Percentiles rank a stretch among this genome's conserved stretches.
Evolutionary conservation across 2,888 invertebrate species (phyloP).

Genomic region (Phengaris arion): DNA sequence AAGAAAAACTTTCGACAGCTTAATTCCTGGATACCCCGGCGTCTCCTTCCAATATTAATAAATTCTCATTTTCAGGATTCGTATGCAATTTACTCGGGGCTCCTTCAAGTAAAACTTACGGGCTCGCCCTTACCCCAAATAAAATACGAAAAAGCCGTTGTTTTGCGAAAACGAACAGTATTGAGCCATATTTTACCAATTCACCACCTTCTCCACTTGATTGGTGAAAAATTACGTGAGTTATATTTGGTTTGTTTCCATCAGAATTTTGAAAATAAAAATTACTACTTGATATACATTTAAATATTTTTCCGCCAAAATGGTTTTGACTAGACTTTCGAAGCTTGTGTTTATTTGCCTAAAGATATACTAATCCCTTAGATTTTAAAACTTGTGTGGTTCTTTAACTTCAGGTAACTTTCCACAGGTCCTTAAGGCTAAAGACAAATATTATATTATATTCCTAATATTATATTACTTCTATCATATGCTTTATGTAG

Average conservation of each 20-base stretch:
- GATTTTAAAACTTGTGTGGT: too few species aligned
- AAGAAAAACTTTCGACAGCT: constrained; percentile 62
- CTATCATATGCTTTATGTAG: too few species aligned
- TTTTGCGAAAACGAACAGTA: constrained; percentile 51
- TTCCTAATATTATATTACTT: too few species aligned
- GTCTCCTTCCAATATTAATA: constrained; percentile 74
- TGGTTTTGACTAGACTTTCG: too few species aligned
- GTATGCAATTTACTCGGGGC: constrained; percentile 72
- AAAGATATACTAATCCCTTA: too few species aligned
- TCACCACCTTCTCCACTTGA: constrained; percentile 47
- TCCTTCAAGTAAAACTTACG: constrained; percentile 70
- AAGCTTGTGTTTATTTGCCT: too few species aligned
- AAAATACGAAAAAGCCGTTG: constrained; percentile 53
- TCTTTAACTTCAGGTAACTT: too few species aligned
- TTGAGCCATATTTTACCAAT: constrained; percentile 55
- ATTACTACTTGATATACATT: too few species aligned
- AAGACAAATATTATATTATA: too few species aligned
- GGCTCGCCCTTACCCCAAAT: constrained; percentile 66
- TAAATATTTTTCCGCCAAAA: too few species aligned
- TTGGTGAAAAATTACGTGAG: constrained; percentile 31
- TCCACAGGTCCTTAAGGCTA: too few species aligned
- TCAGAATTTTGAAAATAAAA: neutral
- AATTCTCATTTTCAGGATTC: constrained; percentile 75
- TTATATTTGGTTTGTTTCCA: neutral
- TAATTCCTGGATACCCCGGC: constrained; percentile 60